Percentiles rank a stretch among this genome's conserved stretches.
Evolutionary conservation across 2,113 vertebrate genomes (phyloP).

Genomic region (Leucosticte australis): DNA sequence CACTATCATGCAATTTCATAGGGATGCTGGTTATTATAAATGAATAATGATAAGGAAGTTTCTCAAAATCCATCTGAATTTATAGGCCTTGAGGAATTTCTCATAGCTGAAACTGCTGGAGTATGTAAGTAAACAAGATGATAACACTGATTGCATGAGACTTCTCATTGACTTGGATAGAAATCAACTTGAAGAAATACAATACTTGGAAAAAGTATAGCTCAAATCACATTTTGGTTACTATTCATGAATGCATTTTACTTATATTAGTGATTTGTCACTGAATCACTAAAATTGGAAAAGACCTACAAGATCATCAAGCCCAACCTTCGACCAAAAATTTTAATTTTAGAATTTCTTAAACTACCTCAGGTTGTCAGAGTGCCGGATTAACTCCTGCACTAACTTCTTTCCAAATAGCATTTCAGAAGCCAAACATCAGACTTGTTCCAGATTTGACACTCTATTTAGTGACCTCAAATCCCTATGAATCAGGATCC

Average conservation of each 20-base stretch:
- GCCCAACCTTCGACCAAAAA: fast-evolving
- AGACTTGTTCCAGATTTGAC: not conserved
- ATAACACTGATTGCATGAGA: fast-evolving
- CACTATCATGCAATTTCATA: not conserved
- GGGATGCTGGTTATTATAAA: not conserved
- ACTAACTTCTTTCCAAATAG: not conserved
- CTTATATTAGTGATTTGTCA: not conserved
- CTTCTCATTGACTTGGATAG: not conserved
- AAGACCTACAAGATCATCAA: not conserved
- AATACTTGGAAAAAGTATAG: not conserved
- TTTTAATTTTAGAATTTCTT: not conserved
- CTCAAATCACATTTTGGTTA: not conserved
- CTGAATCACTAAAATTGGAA: not conserved
- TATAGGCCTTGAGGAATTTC: not conserved
- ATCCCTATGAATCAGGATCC: not conserved
- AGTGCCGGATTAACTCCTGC: not conserved
- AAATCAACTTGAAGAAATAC: not conserved
- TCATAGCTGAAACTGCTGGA: not conserved
- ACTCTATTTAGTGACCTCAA: not conserved
- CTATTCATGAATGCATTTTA: not conserved
- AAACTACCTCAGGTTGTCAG: not conserved
- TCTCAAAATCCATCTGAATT: not conserved
- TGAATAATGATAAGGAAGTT: not conserved
- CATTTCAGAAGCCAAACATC: not conserved
- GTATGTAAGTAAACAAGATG: not conserved